Percentiles rank a stretch among this genome's conserved stretches.
phyloP scores from a whole-genome alignment of 2,113 vertebrate species.

The Siniperca chuatsi region DNA sequence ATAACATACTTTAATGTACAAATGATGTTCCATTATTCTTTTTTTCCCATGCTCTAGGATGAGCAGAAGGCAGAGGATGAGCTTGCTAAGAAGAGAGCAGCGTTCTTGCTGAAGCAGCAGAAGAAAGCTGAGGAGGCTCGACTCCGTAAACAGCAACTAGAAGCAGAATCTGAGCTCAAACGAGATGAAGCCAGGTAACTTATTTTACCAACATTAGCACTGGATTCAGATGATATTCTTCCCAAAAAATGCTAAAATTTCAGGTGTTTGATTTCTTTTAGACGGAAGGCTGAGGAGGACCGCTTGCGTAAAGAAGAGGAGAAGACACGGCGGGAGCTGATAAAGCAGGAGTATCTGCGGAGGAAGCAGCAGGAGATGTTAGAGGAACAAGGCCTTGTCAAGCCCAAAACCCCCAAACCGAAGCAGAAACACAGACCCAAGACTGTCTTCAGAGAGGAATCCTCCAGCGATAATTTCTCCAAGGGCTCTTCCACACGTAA shows the following conservation, averaged over 20 bases:
- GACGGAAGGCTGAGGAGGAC: constrained; percentile 96
- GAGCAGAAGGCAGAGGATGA: constrained; percentile 97
- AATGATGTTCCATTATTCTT: neutral
- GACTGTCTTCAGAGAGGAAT: constrained; percentile 91
- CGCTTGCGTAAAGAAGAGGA: constrained; percentile 96
- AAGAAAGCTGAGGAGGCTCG: constrained; percentile 96
- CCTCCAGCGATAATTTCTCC: constrained; percentile 86
- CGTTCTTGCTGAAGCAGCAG: constrained; percentile 96
- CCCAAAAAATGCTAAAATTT: neutral
- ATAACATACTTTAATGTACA: neutral
- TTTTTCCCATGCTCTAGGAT: constrained; percentile 82
- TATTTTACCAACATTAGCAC: fast-evolving
- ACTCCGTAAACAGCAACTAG: constrained; percentile 91
- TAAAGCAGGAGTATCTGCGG: constrained; percentile 95
- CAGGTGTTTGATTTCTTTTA: constrained; percentile 54
- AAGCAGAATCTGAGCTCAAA: constrained; percentile 93
- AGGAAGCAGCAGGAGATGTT: constrained; percentile 94
- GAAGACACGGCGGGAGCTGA: constrained; percentile 93
- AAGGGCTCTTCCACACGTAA: constrained; percentile 91
- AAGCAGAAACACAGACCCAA: constrained; percentile 91
- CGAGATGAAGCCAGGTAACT: constrained; percentile 92
- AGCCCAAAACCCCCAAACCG: constrained; percentile 88
- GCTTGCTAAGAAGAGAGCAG: constrained; percentile 94
- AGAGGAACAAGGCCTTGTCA: constrained; percentile 92
- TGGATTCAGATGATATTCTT: neutral